Evolutionary conservation across 1,140 invertebrate genomes (phyloP).

Genomic region (Cotesia glomerata): DNA sequence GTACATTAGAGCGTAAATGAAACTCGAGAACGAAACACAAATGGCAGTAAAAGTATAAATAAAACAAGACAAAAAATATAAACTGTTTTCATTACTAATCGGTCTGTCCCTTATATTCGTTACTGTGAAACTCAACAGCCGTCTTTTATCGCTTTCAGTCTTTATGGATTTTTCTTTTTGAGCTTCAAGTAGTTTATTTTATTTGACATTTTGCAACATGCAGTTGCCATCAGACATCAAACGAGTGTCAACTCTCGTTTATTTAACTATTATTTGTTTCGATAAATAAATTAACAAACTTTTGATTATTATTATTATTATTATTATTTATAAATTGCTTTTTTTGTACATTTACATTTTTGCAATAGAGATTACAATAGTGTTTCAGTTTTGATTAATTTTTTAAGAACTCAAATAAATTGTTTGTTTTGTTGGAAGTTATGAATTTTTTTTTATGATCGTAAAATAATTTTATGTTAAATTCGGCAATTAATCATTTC

Average conservation of each 20-base stretch:
- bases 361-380: too few species aligned
- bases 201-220: background rate
- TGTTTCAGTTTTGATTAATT: too few species aligned
- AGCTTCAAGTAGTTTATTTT: slow-evolving; percentile 1
- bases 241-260: too few species aligned
- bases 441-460: too few species aligned
- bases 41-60: background rate
- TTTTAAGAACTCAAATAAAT: too few species aligned
- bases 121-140: slow-evolving; percentile 32
- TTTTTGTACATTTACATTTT: too few species aligned
- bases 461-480: slow-evolving; percentile 5
- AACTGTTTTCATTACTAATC: slow-evolving; percentile 33
- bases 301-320: too few species aligned
- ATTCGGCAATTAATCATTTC: slow-evolving; percentile 28
- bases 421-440: too few species aligned
- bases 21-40: background rate
- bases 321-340: too few species aligned
- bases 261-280: too few species aligned
- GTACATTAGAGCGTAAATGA: too few species aligned
- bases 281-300: too few species aligned
- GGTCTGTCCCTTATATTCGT: slow-evolving; percentile 19
- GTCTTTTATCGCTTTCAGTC: slow-evolving; percentile 21
- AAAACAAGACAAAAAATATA: slow-evolving; percentile 14
- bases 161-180: background rate
- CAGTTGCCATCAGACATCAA: background rate